Evolutionary conservation across 2,888 invertebrate genomes (phyloP).

Genomic region (Calephelis perditalis): DNA sequence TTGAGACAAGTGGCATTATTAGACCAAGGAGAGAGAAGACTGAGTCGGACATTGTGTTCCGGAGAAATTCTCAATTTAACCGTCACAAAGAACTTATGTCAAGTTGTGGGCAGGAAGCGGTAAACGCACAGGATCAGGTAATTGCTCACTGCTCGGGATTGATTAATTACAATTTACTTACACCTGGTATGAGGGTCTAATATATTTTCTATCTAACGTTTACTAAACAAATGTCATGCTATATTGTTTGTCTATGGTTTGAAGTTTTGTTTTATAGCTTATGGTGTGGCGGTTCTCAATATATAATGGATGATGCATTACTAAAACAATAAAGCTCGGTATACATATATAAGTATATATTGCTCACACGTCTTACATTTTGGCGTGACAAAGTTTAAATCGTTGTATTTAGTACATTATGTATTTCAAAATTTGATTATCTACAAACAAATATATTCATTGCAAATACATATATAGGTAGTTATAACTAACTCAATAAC

Average conservation of each 20-base stretch:
- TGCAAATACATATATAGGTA: neutral
- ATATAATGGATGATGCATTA: conserved; percentile 36
- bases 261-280: conserved; percentile 41
- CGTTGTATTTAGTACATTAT: conserved; percentile 26
- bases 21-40: conserved; percentile 91
- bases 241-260: conserved; percentile 43
- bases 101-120: conserved; percentile 73
- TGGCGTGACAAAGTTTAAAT: conserved; percentile 52
- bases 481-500: conserved; percentile 9
- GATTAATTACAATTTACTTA: conserved; percentile 57
- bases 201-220: conserved; percentile 49
- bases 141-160: conserved; percentile 68
- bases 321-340: neutral
- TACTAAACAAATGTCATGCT: conserved; percentile 47
- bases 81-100: conserved; percentile 63
- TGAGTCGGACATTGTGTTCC: conserved; percentile 90
- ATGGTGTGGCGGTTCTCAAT: conserved; percentile 49
- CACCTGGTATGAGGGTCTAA: conserved; percentile 65
- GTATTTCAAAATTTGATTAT: conserved; percentile 1
- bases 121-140: conserved; percentile 75
- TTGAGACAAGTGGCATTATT: conserved; percentile 61
- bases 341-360: conserved; percentile 15
- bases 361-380: conserved; percentile 70
- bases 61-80: conserved; percentile 74
- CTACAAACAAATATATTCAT: conserved; percentile 1